Conservation (phyloP, 30 jellyfish, hydroid and myxozoan genomes). For the Mastigias papua region DNA sequence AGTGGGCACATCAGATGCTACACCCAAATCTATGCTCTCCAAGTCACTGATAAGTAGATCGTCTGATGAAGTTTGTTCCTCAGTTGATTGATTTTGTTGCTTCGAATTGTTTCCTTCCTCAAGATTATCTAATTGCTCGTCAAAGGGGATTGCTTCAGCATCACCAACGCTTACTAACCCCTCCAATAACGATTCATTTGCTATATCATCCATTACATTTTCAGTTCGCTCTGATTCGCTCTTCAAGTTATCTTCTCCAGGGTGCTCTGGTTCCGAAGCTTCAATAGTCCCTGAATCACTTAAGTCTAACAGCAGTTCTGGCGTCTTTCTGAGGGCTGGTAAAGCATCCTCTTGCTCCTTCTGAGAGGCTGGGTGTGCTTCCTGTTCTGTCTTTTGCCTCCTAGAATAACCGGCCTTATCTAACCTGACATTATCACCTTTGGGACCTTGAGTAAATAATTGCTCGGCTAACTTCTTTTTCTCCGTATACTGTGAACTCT, state of each 20-base stretch:
- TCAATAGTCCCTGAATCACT: conserved; percentile 40
- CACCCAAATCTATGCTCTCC: not conserved
- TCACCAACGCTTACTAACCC: not conserved
- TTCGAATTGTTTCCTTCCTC: not conserved
- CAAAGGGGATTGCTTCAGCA: not conserved
- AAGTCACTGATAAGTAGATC: not conserved
- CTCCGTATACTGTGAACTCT: not conserved
- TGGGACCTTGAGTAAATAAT: conserved; percentile 10
- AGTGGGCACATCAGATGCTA: not conserved
- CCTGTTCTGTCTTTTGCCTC: conserved; percentile 32
- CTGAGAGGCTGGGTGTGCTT: not conserved
- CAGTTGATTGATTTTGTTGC: not conserved
- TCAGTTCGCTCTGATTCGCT: not conserved
- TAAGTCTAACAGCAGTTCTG: conserved; percentile 31
- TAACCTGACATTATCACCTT: conserved; percentile 10
- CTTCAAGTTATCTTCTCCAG: not conserved
- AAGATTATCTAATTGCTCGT: not conserved
- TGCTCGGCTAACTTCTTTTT: conserved; percentile 46
- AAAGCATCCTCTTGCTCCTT: not conserved
- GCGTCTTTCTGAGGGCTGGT: not conserved
- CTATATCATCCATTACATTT: not conserved
- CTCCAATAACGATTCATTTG: not conserved
- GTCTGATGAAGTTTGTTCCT: not conserved
- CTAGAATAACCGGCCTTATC: conserved; percentile 50
- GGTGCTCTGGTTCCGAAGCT: conserved; percentile 6